These are phyloP conservation scores for Diacarnus erythraeanus DNA, from an alignment of 37 sponge, comb jelly and placozoan species.

Conservation along the genomic window DNA sequence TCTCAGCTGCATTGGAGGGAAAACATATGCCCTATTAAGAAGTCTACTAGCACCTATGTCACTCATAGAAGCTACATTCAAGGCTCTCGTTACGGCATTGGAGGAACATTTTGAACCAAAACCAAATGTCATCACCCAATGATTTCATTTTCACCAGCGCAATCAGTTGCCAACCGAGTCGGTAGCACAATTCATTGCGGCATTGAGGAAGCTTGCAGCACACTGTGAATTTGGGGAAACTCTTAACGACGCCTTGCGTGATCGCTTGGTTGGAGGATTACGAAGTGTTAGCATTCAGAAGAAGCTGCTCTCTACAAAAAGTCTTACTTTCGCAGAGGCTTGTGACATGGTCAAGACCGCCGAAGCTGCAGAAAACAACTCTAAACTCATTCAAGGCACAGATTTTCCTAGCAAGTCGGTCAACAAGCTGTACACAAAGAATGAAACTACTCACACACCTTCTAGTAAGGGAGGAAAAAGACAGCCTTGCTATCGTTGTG, in stretches of 20 bases:
- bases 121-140: conserved; percentile 6
- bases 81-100: not conserved
- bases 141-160: conserved; percentile 16
- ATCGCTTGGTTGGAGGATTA: conserved; percentile 1
- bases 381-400: not conserved
- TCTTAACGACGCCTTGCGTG: conserved; percentile 8
- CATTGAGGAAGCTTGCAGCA: not conserved
- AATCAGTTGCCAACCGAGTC: conserved; percentile 7
- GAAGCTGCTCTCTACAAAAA: not conserved
- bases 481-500: conserved; percentile 17
- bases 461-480: too few species aligned
- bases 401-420: not conserved
- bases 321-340: not conserved
- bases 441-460: too few species aligned
- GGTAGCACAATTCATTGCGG: conserved; percentile 13
- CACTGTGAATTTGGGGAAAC: conserved; percentile 8
- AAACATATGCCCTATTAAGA: conserved; percentile 15
- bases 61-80: not conserved
- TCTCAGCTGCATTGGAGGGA: conserved; percentile 24
- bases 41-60: conserved; percentile 13
- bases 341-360: not conserved
- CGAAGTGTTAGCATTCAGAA: not conserved
- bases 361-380: not conserved
- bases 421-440: not conserved
- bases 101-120: conserved; percentile 21